Conservation (phyloP, 2,113 vertebrate species). For the Turdus rufiventris region DNA sequence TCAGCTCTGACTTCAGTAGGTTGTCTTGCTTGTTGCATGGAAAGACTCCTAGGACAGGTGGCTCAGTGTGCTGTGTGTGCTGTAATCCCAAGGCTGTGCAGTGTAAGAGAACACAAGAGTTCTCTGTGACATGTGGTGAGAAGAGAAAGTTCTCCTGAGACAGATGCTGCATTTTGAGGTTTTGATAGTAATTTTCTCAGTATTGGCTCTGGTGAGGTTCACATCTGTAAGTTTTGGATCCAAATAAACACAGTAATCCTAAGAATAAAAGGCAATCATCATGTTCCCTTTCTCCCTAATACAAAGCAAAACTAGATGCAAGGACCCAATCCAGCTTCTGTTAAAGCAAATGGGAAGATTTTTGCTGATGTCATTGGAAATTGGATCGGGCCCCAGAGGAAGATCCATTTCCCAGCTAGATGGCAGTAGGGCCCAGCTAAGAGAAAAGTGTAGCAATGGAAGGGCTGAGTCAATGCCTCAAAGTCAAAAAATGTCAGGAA, state of each 20-base stretch:
- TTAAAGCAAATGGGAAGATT: not conserved
- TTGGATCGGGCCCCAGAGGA: conserved; percentile 46
- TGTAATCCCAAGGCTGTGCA: not conserved
- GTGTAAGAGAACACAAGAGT: not conserved
- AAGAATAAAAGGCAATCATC: not conserved
- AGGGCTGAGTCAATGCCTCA: conserved; percentile 23
- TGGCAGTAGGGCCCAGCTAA: conserved; percentile 60
- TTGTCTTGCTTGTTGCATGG: not conserved
- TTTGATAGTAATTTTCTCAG: not conserved
- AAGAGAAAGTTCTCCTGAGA: not conserved
- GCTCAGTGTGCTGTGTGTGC: not conserved
- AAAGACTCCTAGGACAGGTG: not conserved
- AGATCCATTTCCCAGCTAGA: conserved; percentile 66
- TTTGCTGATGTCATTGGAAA: conserved; percentile 27
- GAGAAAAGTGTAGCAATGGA: conserved; percentile 25
- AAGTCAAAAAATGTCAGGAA: conserved; percentile 28
- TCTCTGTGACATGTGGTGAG: not conserved
- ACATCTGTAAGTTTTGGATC: not conserved
- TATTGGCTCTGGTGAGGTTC: not conserved
- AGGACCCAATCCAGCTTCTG: not conserved
- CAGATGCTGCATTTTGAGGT: not conserved
- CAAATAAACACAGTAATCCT: not conserved
- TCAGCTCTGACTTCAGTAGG: not conserved
- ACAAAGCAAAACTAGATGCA: not conserved
- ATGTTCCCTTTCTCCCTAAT: not conserved